These are phyloP conservation scores for Globodera rostochiensis DNA, from an alignment of 1,140 invertebrate species.

Conservation along the genomic window DNA sequence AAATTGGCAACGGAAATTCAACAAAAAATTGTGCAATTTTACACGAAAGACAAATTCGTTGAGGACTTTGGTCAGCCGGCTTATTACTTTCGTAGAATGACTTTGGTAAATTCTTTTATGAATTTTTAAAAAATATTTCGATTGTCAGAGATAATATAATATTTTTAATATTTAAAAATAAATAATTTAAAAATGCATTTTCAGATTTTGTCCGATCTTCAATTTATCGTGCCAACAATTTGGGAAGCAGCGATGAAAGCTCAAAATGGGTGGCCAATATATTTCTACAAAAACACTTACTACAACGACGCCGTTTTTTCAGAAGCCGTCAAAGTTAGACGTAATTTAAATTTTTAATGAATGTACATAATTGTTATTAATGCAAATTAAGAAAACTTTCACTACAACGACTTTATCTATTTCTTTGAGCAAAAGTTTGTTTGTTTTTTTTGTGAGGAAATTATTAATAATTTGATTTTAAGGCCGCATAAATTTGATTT, in stretches of 20 bases:
- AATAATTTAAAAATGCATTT: conserved; percentile 25
- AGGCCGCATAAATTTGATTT: neutral
- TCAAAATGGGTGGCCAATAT: conserved; percentile 25
- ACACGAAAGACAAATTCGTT: conserved; percentile 24
- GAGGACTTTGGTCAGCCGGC: conserved; percentile 8
- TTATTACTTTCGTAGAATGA: conserved; percentile 33
- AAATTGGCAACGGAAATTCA: conserved; percentile 27
- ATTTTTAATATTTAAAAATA: neutral
- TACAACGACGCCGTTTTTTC: conserved; percentile 16
- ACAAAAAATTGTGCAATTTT: conserved; percentile 42
- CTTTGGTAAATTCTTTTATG: conserved; percentile 16
- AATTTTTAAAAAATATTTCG: too few species aligned
- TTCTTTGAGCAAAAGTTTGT: neutral
- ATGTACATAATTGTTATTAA: neutral
- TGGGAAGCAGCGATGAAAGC: conserved; percentile 18
- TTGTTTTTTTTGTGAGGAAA: too few species aligned
- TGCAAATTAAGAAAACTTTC: conserved; percentile 31
- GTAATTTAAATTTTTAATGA: conserved; percentile 22
- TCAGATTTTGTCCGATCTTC: conserved; percentile 25
- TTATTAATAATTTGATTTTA: too few species aligned
- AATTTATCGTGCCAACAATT: conserved; percentile 18
- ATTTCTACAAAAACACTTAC: conserved; percentile 26
- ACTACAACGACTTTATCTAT: conserved; percentile 14
- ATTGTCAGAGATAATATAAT: too few species aligned
- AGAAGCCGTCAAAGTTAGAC: conserved; percentile 17